These are phyloP conservation scores for Heterotilapia buettikoferi DNA, from an alignment of 2,113 vertebrate species.

Conservation along the genomic window DNA sequence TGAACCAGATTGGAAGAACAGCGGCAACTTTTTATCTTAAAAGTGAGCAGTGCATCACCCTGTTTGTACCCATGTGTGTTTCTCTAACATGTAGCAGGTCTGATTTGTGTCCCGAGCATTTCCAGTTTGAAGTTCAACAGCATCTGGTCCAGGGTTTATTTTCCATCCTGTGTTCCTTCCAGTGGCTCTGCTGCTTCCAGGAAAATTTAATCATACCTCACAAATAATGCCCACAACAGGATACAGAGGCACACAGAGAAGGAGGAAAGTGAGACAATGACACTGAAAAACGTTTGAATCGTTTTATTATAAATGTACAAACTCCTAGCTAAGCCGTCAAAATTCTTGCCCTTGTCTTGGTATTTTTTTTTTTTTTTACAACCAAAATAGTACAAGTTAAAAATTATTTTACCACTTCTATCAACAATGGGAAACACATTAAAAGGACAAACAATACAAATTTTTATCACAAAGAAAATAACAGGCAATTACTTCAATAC, in stretches of 20 bases:
- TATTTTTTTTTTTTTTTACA: neutral
- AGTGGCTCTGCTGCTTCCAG: conserved; percentile 38
- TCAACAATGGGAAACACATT: neutral
- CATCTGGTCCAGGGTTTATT: conserved; percentile 24
- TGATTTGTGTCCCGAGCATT: conserved; percentile 1
- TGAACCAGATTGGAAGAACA: neutral
- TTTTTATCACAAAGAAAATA: neutral
- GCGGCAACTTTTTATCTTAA: neutral
- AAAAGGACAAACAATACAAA: neutral
- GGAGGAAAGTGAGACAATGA: neutral
- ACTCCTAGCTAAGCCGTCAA: neutral
- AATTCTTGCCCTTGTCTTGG: conserved; percentile 27
- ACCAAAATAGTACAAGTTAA: neutral
- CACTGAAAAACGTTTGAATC: neutral
- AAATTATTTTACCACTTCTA: neutral
- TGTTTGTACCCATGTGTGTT: neutral
- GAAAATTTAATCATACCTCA: conserved; percentile 44
- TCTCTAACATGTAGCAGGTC: neutral
- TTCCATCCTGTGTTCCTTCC: conserved; percentile 41
- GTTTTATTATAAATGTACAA: conserved; percentile 53
- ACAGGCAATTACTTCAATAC: neutral
- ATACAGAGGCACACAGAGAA: neutral
- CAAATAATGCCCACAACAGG: conserved; percentile 12
- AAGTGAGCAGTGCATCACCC: neutral
- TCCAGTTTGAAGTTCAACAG: conserved; percentile 6